Evolutionary conservation across 2,888 invertebrate species (phyloP), one percentile per base, ranked within the genome.

Genomic region (Empis stercorea): DNA sequence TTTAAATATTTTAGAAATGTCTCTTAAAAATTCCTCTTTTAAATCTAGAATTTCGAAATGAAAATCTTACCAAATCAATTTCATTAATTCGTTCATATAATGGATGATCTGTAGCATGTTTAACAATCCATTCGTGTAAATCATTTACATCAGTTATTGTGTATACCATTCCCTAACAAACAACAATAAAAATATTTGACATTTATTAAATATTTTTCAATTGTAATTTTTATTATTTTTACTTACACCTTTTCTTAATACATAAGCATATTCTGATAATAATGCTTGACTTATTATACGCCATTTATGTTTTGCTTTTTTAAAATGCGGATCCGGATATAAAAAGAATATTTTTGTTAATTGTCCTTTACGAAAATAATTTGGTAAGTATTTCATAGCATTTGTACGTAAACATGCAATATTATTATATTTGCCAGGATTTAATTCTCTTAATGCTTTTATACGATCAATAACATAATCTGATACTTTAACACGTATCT

Each of bases 311-410:
- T 99, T 99, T 1, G 94, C 84, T 62, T 86, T 93, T 68, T 99
- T 99, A 68, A 99, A 99, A 72, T 99, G 99, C 30, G 99, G 99
- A 73, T 99, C 99, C 20, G 99, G 99, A 69, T 95, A 99, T 15
- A 99, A 73, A 69, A 99, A 97, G 69, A 99, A 99, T 85, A 99
- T 91, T 72, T 96, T 96, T 52, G 81, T 81, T 39, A 97, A 71
- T 84, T 95, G 97, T 53, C 86, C 91, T 73, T 96, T 97, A 48
- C 73, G 68, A 63, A 99, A 99, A 70, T 86, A 99, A 68, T 99
- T 97, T 3, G 97, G 96, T 57, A 99, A 76, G 75, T 96, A 96
- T 70, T 97, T 99, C 97, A 99, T 99, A 2, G 97, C 97, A 74
- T 99, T 99, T 13, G 91, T 85, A 54, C 99, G 77, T 43, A 99